Evolutionary conservation across 2,113 vertebrate genomes (phyloP).

Genomic region (Atherinomorus stipes): DNA sequence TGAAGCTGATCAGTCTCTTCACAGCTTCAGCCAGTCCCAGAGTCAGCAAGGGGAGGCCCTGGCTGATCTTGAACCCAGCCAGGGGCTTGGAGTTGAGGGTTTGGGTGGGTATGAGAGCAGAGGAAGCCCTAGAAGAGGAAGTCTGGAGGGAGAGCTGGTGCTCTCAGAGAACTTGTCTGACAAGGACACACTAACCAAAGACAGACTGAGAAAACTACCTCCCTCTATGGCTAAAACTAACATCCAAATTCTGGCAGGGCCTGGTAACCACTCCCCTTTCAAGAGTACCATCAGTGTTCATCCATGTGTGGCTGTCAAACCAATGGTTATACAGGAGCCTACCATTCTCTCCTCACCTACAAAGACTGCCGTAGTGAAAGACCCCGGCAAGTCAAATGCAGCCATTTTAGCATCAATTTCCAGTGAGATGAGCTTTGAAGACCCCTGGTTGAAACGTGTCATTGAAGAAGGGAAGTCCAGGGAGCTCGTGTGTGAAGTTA

Average conservation of each 20-base stretch:
- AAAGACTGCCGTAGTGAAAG: conserved; percentile 69
- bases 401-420: conserved; percentile 71
- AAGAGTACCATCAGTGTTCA: conserved; percentile 88
- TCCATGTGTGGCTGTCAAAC: conserved; percentile 88
- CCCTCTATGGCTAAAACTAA: conserved; percentile 88
- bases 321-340: conserved; percentile 82
- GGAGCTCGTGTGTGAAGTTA: conserved; percentile 59
- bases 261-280: conserved; percentile 86
- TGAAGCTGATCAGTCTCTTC: conserved; percentile 91
- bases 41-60: conserved; percentile 89
- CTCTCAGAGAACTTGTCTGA: conserved; percentile 77
- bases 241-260: conserved; percentile 83
- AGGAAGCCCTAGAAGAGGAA: conserved; percentile 61
- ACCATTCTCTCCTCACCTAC: conserved; percentile 53
- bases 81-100: conserved; percentile 46
- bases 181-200: conserved; percentile 78
- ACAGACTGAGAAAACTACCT: conserved; percentile 85
- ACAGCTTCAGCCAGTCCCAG: conserved; percentile 92
- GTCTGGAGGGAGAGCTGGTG: conserved; percentile 77
- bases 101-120: conserved; percentile 51
- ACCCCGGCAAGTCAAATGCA: conserved; percentile 67
- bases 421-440: conserved; percentile 88
- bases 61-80: conserved; percentile 84
- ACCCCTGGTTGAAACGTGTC: conserved; percentile 95
- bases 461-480: conserved; percentile 68